Evolutionary conservation across 2,113 vertebrate species (phyloP), one percentile per base, ranked within the genome.

Genomic region (Corythaeola cristata): DNA sequence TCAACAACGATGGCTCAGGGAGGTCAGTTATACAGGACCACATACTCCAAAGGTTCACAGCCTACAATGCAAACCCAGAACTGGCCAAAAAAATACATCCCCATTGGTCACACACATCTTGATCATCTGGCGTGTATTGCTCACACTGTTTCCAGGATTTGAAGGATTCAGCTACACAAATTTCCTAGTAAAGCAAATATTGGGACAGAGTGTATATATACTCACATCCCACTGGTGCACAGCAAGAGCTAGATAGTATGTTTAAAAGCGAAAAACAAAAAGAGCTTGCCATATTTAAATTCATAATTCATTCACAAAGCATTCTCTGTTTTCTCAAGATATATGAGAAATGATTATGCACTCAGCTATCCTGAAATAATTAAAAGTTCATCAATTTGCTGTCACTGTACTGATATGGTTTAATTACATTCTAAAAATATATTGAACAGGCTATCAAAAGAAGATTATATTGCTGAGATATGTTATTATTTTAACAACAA

Each of bases 341-440:
- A 35, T 88, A 96, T 86, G 89, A 97, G 96, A 97, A 97, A 97
- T 92, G 91, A 98, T 98, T 98, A 98, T 98, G 98, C 98, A 98
- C 98, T 98, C 98, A 98, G 98, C 97, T 98, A 96, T 90, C 96
- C 96, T 98, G 97, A 98, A 98, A 98, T 99, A 98, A 99, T 99
- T 98, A 99, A 99, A 99, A 98, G 98, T 89, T 93, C 98, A 99
- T 99, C 98, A 97, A 97, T 99, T 98, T 98, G 90, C 97, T 97
- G 98, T 98, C 98, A 98, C 63, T 75, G 91, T 71, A 85, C 97
- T 84, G 97, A 98, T 97, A 95, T 56, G 95, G 96, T 98, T 99
- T 99, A 99, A 99, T 99, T 99, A 98, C 98, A 98, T 98, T 98
- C 97, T 97, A 97, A 98, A 98, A 99, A 98, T 94, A 98, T 99